Evolutionary conservation across 1,140 invertebrate genomes (phyloP).

Genomic region (Apis mellifera): Amel_HAv3.1 CM009933.2:3213501-3214000

Average conservation of each 20-base stretch:
- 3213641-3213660: conserved; percentile 96
- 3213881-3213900: conserved; percentile 99
- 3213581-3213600: conserved; percentile 99
- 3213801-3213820: conserved; percentile 98
- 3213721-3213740: conserved; percentile 98
- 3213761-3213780: conserved; percentile 99
- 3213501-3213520: conserved; percentile 98
- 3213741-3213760: conserved; percentile 99
- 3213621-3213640: conserved; percentile 95
- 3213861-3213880: conserved; percentile 97
- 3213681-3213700: conserved; percentile 98
- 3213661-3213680: conserved; percentile 99
- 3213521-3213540: conserved; percentile 97
- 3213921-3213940: conserved; percentile 98
- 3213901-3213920: conserved; percentile 99
- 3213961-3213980: conserved; percentile 99
- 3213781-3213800: conserved; percentile 99
- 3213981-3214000: conserved; percentile 99
- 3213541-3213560: conserved; percentile 98
- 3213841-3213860: conserved; percentile 99
- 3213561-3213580: conserved; percentile 95
- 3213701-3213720: conserved; percentile 96
- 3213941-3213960: conserved; percentile 99
- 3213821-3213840: conserved; percentile 99
- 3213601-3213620: conserved; percentile 98